These are phyloP conservation scores for Drosophila bocki DNA, from an alignment of 1,140 invertebrate species.

Conservation along the genomic window DNA sequence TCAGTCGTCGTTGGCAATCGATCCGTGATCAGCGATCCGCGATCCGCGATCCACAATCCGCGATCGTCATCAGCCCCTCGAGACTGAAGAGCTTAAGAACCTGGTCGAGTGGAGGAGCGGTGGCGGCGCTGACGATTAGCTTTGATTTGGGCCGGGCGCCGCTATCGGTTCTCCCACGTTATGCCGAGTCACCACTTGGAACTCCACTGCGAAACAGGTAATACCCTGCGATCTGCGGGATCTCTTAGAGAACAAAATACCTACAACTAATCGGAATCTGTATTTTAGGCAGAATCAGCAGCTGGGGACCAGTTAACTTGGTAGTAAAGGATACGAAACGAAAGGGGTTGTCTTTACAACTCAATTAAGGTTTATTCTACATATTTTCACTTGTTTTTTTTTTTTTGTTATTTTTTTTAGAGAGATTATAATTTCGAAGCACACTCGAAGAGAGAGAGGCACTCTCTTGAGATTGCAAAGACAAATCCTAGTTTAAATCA, in stretches of 20 bases:
- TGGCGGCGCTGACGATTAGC: slow-evolving; percentile 26
- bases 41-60: background rate
- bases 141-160: slow-evolving; percentile 30
- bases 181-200: slow-evolving; percentile 5
- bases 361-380: too few relatives aligned
- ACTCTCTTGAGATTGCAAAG: background rate
- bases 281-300: too few relatives aligned
- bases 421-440: background rate
- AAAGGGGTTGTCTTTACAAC: background rate
- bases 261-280: background rate
- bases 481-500: too few relatives aligned
- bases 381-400: background rate
- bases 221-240: slow-evolving; percentile 9
- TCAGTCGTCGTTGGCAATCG: background rate
- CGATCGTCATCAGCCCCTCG: slow-evolving; percentile 23
- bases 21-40: background rate
- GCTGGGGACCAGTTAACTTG: background rate
- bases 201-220: background rate
- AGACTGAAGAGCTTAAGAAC: slow-evolving; percentile 32
- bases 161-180: slow-evolving; percentile 13
- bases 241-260: background rate
- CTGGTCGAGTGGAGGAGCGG: slow-evolving; percentile 20
- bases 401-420: background rate
- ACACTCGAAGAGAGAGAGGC: too few relatives aligned
- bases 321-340: background rate